Evolutionary conservation across 2,888 invertebrate genomes (phyloP).

Genomic region (Cecidostiba fungosa): DNA sequence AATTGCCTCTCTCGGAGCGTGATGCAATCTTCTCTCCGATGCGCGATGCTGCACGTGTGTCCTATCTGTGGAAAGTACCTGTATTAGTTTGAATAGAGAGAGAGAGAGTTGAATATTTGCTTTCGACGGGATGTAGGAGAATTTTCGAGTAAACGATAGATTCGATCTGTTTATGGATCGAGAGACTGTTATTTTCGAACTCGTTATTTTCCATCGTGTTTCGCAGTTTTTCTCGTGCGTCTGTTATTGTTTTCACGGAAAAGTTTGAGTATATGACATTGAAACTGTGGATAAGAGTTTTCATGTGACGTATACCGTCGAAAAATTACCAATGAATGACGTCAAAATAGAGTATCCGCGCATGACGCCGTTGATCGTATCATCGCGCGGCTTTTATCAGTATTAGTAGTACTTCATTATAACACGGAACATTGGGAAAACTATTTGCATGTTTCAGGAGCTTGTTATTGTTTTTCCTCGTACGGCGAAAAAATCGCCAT

Average conservation of each 20-base stretch:
- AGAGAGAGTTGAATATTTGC: not conserved
- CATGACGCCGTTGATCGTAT: not conserved
- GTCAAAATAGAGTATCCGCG: slow-evolving; percentile 9
- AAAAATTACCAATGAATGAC: not conserved
- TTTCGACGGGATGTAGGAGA: not conserved
- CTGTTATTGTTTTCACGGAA: no score
- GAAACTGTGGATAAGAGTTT: not conserved
- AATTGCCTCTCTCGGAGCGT: slow-evolving; percentile 1
- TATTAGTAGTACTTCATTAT: not conserved
- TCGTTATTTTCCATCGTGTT: not conserved
- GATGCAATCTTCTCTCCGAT: slow-evolving; percentile 37
- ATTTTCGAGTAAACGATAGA: not conserved
- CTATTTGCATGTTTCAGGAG: not conserved
- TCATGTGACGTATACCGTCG: not conserved
- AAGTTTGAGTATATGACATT: not conserved
- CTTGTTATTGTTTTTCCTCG: not conserved
- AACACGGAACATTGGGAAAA: not conserved
- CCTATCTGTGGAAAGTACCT: not conserved
- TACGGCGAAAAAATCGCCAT: not conserved
- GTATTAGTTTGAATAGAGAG: not conserved
- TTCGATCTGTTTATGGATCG: not conserved
- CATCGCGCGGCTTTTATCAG: not conserved
- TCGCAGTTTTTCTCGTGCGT: no score
- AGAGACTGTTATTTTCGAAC: not conserved
- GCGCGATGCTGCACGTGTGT: not conserved